Conservation (phyloP, 2,888 invertebrate genomes). For the Cyclophora punctaria region DNA sequence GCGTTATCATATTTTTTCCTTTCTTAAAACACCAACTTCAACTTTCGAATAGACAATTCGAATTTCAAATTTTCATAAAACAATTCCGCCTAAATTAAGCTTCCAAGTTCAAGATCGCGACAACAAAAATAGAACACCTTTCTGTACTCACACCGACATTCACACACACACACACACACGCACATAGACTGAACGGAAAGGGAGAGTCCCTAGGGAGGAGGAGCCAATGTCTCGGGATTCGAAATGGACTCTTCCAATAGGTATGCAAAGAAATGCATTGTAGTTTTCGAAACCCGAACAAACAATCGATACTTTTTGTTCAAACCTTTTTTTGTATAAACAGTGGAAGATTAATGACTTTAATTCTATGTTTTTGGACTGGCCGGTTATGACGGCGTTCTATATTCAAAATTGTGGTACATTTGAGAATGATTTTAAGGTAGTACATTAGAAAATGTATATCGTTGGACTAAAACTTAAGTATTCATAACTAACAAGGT, state of each 20-base stretch:
- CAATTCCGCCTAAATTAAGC: conserved; percentile 21
- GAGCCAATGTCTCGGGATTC: conserved; percentile 64
- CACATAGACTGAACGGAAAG: conserved; percentile 41
- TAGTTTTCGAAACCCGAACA: conserved; percentile 25
- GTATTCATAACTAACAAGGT: too few relatives aligned
- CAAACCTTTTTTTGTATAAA: conserved; percentile 9
- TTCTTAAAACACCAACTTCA: too few relatives aligned
- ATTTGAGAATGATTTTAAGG: too few relatives aligned
- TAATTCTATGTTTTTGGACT: too few relatives aligned
- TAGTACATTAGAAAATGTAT: too few relatives aligned
- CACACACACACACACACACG: conserved; percentile 39
- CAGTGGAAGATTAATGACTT: background rate
- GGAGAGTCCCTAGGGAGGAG: conserved; percentile 74
- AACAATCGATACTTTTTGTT: conserved; percentile 30
- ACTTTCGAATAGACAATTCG: too few relatives aligned
- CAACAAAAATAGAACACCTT: conserved; percentile 49
- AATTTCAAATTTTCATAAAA: conserved; percentile 4
- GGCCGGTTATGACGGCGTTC: too few relatives aligned
- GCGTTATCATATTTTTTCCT: too few relatives aligned
- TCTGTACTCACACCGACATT: too few relatives aligned
- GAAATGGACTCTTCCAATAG: conserved; percentile 67
- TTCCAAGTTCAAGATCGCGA: conserved; percentile 52
- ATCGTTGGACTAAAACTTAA: too few relatives aligned
- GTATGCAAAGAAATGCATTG: conserved; percentile 70
- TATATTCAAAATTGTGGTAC: too few relatives aligned